Evolutionary conservation across 2,888 invertebrate genomes (phyloP).

Genomic region (Andrena bucephala): DNA sequence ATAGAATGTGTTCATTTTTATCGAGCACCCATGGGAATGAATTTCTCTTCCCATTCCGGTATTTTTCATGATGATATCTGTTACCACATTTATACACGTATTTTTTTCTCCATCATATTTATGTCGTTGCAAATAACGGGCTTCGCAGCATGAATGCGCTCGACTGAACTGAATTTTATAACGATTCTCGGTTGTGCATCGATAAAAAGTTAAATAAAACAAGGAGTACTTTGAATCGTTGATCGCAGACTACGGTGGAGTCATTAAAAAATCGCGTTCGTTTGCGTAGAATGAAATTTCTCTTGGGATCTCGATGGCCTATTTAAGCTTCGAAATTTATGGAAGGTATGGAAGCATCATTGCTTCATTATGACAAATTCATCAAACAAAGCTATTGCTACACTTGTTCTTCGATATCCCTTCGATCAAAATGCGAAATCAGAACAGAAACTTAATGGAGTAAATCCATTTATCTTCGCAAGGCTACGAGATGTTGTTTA

Average conservation of each 20-base stretch:
- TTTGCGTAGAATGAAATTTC: neutral
- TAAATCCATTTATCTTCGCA: constrained; percentile 8
- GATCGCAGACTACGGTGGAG: neutral
- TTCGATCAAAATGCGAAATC: neutral
- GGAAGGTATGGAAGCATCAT: neutral
- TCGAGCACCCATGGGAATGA: neutral
- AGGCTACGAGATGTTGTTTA: constrained; percentile 27
- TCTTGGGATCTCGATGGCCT: neutral
- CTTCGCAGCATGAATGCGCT: neutral
- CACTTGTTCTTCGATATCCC: neutral
- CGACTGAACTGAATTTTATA: constrained; percentile 2
- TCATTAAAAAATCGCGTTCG: constrained; percentile 11
- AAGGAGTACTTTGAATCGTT: neutral
- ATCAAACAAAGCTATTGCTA: neutral
- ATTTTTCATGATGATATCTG: neutral
- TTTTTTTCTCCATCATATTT: constrained; percentile 7
- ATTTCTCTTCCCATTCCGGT: neutral
- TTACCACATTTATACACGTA: constrained; percentile 12
- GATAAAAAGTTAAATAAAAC: constrained; percentile 5
- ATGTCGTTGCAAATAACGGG: constrained; percentile 6
- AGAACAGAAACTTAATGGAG: neutral
- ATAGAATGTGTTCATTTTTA: neutral
- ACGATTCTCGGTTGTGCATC: neutral
- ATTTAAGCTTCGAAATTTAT: too few species aligned
- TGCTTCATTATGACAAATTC: neutral